Percentiles rank a stretch among this genome's conserved stretches.
Conservation (phyloP, 2,113 vertebrate species). For the Trogon melanurus region DNA sequence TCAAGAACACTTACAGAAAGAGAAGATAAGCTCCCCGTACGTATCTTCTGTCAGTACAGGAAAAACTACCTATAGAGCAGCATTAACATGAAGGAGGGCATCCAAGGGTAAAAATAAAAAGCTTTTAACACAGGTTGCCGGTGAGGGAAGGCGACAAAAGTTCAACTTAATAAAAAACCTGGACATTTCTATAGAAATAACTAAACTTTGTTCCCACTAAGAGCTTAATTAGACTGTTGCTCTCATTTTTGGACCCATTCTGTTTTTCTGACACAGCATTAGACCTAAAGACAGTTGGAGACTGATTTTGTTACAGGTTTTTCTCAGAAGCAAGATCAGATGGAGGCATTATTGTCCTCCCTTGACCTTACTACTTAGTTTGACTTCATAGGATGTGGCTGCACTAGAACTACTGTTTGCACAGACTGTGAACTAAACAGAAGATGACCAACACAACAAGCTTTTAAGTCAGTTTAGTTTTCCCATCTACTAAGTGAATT, state of each 20-base stretch:
- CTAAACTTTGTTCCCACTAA: background rate
- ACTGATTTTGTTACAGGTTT: background rate
- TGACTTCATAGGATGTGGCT: background rate
- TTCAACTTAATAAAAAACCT: background rate
- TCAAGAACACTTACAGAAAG: conserved; percentile 39
- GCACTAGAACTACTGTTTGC: background rate
- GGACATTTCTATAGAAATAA: background rate
- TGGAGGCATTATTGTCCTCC: background rate
- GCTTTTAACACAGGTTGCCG: background rate
- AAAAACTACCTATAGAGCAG: background rate
- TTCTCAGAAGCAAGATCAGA: background rate
- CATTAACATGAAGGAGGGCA: background rate
- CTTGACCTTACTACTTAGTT: background rate
- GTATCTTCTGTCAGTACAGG: conserved; percentile 2
- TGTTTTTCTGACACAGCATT: background rate
- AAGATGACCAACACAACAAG: background rate
- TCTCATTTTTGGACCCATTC: background rate
- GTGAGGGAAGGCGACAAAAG: background rate
- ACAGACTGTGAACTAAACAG: background rate
- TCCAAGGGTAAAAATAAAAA: background rate
- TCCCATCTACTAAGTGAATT: background rate
- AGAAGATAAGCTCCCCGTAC: conserved; percentile 65
- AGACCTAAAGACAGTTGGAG: background rate
- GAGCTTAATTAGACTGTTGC: background rate
- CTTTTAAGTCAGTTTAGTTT: background rate